Evolutionary conservation across 2,113 vertebrate species (phyloP).

Genomic region (Larimichthys polyactis): DNA sequence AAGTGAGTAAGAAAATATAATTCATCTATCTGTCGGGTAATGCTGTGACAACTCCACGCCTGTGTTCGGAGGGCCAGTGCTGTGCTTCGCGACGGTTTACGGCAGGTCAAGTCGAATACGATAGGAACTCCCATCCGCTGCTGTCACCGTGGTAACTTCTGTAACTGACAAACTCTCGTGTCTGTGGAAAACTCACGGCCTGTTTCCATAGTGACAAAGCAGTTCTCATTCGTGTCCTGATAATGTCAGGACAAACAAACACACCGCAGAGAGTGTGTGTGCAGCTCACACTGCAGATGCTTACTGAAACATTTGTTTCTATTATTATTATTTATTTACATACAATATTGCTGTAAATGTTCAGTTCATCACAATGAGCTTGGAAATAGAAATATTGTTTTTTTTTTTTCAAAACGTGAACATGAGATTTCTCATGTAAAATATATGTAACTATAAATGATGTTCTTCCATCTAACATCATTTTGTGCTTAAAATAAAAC

Average conservation of each 20-base stretch:
- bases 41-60: constrained; percentile 59
- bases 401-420: background rate
- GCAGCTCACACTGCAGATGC: background rate
- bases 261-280: background rate
- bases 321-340: background rate
- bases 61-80: constrained; percentile 37
- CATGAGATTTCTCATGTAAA: background rate
- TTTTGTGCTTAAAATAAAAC: background rate
- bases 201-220: background rate
- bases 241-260: background rate
- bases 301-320: background rate
- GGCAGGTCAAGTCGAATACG: constrained; percentile 3
- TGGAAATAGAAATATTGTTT: too few relatives aligned
- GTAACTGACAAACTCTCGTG: background rate
- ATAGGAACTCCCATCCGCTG: background rate
- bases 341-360: background rate
- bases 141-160: background rate
- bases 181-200: background rate
- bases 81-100: constrained; percentile 42
- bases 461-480: background rate
- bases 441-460: background rate
- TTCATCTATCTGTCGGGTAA: constrained; percentile 40
- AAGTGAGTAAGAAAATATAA: constrained; percentile 8
- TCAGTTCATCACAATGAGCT: background rate
- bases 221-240: background rate